Percentiles rank a stretch among this genome's conserved stretches.
Evolutionary conservation across 1,140 invertebrate genomes (phyloP).

Genomic region (Zaprionus ghesquierei): DNA sequence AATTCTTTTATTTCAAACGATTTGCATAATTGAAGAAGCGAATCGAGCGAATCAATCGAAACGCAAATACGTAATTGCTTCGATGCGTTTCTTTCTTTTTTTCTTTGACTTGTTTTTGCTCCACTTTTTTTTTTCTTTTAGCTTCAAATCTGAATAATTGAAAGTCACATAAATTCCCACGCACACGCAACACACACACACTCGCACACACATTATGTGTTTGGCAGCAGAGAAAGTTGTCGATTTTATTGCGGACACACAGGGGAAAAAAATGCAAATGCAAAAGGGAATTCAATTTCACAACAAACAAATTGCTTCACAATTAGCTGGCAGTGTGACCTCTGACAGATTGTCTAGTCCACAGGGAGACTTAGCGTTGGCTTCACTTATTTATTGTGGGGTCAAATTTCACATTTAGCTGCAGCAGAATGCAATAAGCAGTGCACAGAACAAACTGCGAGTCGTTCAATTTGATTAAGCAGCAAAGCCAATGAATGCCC

Average conservation of each 20-base stretch:
- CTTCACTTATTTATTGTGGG: not conserved
- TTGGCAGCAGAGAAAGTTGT: constrained; percentile 8
- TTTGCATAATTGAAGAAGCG: constrained; percentile 58
- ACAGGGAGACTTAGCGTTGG: not conserved
- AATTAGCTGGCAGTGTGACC: constrained; percentile 13
- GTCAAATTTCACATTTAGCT: not conserved
- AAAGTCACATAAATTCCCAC: constrained; percentile 34
- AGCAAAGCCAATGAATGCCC: no score
- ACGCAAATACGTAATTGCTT: constrained; percentile 13
- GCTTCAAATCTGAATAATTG: constrained; percentile 11
- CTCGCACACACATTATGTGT: constrained; percentile 15
- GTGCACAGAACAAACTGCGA: not conserved
- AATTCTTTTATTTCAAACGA: constrained; percentile 24
- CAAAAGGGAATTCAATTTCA: constrained; percentile 19
- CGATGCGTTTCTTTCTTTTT: not conserved
- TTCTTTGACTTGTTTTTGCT: not conserved
- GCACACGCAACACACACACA: constrained; percentile 6
- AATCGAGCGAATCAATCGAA: constrained; percentile 32
- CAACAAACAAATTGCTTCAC: constrained; percentile 19
- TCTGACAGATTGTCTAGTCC: constrained; percentile 9
- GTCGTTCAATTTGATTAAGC: not conserved
- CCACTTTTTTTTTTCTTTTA: not conserved
- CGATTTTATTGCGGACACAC: constrained; percentile 27
- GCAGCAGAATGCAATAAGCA: not conserved
- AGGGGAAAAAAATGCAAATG: constrained; percentile 27